Percentiles rank a stretch among this genome's conserved stretches.
Evolutionary conservation across 92 coral and sea anemone species (phyloP).

Genomic region (Epizoanthus illoricatus): DNA sequence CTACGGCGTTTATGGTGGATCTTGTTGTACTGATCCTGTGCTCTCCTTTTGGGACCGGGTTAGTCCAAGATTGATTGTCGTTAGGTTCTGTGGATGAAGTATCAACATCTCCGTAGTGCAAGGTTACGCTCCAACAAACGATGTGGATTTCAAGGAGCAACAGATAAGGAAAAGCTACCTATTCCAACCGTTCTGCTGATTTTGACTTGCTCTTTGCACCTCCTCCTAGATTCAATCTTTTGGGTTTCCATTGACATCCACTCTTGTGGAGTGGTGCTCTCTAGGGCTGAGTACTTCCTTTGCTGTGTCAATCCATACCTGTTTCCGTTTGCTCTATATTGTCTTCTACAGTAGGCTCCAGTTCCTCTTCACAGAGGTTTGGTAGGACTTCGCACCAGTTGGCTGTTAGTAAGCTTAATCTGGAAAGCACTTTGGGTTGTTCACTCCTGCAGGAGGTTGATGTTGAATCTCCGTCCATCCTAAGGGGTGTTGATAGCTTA

Average conservation of each 20-base stretch:
- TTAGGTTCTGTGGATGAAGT: too few species aligned
- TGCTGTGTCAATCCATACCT: not conserved
- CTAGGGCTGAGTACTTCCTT: not conserved
- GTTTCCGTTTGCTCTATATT: not conserved
- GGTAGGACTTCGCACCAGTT: slow-evolving; percentile 1
- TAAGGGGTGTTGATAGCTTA: not conserved
- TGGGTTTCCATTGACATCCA: slow-evolving; percentile 4
- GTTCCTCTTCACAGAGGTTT: slow-evolving; percentile 6
- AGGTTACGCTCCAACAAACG: too few species aligned
- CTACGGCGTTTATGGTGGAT: slow-evolving; percentile 2
- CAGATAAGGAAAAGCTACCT: too few species aligned
- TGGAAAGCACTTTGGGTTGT: slow-evolving; percentile 7
- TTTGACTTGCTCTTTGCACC: not conserved
- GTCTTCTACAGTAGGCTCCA: not conserved
- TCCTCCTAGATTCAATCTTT: not conserved
- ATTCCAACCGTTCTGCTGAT: too few species aligned
- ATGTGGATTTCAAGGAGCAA: too few species aligned
- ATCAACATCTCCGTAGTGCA: too few species aligned
- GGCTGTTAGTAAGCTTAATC: not conserved
- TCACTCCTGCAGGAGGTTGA: slow-evolving; percentile 3
- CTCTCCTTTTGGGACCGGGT: not conserved
- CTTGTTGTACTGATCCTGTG: slow-evolving; percentile 1
- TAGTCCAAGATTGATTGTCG: not conserved
- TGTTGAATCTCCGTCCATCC: not conserved
- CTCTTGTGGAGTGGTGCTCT: not conserved